A percentile compares a stretch with the other conserved stretches of the same genome.
These are phyloP conservation scores for Nemopilema nomurai DNA, from an alignment of 30 jellyfish, hydroid and myxozoan genomes.

Conservation along the genomic window DNA sequence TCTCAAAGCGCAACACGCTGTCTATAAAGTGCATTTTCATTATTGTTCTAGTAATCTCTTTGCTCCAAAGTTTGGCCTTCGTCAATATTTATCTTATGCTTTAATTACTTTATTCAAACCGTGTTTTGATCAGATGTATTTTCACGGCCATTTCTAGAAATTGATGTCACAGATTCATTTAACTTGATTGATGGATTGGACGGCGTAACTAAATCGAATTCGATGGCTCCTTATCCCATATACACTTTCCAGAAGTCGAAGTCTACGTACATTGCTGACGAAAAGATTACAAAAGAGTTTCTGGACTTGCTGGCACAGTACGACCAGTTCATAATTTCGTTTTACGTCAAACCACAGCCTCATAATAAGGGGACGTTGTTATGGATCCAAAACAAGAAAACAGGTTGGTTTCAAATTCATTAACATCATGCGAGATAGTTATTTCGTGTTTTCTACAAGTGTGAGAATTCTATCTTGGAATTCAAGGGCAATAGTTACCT, in stretches of 20 bases:
- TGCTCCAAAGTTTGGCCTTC: no score
- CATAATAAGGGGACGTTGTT: slow-evolving; percentile 79
- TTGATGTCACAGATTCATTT: slow-evolving; percentile 80
- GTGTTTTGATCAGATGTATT: no score
- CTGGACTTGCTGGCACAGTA: slow-evolving; percentile 58
- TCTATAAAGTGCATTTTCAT: no score
- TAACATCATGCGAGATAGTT: not conserved
- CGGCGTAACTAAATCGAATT: slow-evolving; percentile 60
- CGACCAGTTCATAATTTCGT: slow-evolving; percentile 69
- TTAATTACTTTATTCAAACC: no score
- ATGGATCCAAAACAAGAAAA: slow-evolving; percentile 75
- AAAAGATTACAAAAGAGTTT: slow-evolving; percentile 62
- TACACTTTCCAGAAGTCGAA: slow-evolving; percentile 59
- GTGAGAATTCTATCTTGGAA: not conserved
- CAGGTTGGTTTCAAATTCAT: slow-evolving; percentile 47
- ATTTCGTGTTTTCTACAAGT: not conserved
- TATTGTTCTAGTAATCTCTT: no score
- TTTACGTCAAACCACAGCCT: slow-evolving; percentile 76
- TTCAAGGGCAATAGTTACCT: not conserved
- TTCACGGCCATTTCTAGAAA: slow-evolving; percentile 55
- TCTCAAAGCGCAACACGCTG: no score
- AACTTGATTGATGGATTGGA: slow-evolving; percentile 58
- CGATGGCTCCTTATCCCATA: slow-evolving; percentile 42
- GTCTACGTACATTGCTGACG: slow-evolving; percentile 50
- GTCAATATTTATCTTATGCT: no score